Evolutionary conservation across 2,797 vertebrate genomes (phyloP), one percentile per base, ranked within the genome.

Genomic region (Arrhamphus sclerolepis): DNA sequence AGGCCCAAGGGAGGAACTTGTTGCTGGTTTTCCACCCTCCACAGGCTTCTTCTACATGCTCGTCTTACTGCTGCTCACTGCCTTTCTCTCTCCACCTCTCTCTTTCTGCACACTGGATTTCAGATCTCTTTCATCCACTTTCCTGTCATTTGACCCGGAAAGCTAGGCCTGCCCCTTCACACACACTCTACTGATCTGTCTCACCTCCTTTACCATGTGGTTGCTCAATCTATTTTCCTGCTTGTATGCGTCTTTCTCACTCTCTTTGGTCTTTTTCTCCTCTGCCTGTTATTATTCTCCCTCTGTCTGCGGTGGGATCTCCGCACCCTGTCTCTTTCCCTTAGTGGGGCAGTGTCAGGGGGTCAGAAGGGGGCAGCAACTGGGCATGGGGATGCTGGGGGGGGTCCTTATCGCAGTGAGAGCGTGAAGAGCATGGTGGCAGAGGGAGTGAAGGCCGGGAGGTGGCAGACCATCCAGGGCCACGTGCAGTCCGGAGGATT

Each of bases 401-500:
- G 93, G 95, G 93, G 84, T 82, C 89, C 92, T 75, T 92, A 91
- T 84, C 93, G 92, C 93, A 96, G 93, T 87, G 96, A 96, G 91
- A 95, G 95, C 81, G 81, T 94, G 92, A 89, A 92, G 86, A 96
- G 94, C 91, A 86, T 90, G 88, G 77, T 86, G 86, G 69, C 85
- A 88, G 95, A 93, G 57, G 94, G 92, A 79, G 92, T 92, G 80
- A 95, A 94, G 90, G 94, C 84, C 55, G 91, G 96, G 85, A 96
- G 92, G 91, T 99, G 96, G 97, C 95, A 97, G 92, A 95, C 91
- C 18, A 93, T 98, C 90, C 97, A 98, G 92, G 95, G 95, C 90
- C 96, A 96, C 92, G 89, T 98, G 92, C 95, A 96, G 75, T 94
- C 96, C 26, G 97, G 97, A 92, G 97, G 96, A 92, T 91, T 98